Evolutionary conservation across 2,797 vertebrate genomes (phyloP), one percentile per base, ranked within the genome.

Genomic region (Astyanax mexicanus): DNA sequence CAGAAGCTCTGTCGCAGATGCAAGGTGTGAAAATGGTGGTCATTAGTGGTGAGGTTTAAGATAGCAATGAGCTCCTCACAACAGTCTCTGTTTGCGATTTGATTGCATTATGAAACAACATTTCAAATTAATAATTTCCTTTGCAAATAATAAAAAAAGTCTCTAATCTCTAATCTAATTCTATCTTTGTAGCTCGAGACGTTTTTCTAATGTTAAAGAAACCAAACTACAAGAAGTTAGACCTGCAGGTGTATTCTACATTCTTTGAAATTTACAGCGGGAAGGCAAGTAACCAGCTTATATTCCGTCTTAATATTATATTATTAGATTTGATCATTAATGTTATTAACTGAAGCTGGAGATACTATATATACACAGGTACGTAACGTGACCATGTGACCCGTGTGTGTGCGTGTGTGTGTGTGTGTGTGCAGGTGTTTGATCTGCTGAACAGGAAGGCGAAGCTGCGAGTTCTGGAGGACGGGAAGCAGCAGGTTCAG

Each of bases 241-340:
- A 99, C 86, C 96, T 99, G 86, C 97, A 99, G 89, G 94, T 99
- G 44, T 99, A 94, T 85, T 95, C 97, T 85, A 99, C 98, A 0
- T 99, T 98, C 91, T 99, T 99, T 91, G 98, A 99, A 92, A 99
- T 99, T 90, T 99, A 99, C 89, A 99, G 97, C 80, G 97, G 98
- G 68, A 99, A 99, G 93, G 97, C 91, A 87, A 89, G 92, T 87
- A 42, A 11, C 37, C 3, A 81, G n/a, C 3, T 81, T 12, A 37
- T 11, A 0, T 12, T 10, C 13, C 21, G 27, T 67, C 40, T 21
- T 21, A 3, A 5, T 17, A 44, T 76, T 4, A 45, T 38, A n/a
- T n/a, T 3, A 10, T 19, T 37, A 58, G 0, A 58, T 58, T 10
- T 23, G 23, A 52, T 23, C 3, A 8, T 17, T 45, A 15, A 19